phyloP scores from a whole-genome alignment of 1,140 invertebrate genomes.

The Gryon sp. region DNA sequence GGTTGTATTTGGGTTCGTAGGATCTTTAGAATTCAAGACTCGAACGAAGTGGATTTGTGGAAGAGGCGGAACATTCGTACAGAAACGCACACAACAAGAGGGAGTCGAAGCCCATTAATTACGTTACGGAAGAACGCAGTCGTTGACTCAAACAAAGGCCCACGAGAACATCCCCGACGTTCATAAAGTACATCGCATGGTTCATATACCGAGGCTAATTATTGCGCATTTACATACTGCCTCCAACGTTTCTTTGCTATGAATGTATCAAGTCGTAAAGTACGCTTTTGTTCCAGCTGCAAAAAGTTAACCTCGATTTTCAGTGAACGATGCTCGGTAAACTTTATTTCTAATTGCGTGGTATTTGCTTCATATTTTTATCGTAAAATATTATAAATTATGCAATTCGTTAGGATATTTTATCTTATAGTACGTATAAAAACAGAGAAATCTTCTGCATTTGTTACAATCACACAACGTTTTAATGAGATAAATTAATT shows the following conservation, averaged over 20 bases:
- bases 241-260: conserved; percentile 41
- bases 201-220: conserved; percentile 76
- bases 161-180: conserved; percentile 59
- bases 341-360: background rate
- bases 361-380: too few relatives aligned
- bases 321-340: conserved; percentile 11
- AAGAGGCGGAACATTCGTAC: conserved; percentile 60
- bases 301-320: conserved; percentile 53
- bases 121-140: conserved; percentile 78
- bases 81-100: conserved; percentile 42
- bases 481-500: too few relatives aligned
- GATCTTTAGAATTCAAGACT: conserved; percentile 63
- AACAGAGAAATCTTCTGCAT: too few relatives aligned
- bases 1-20: too few relatives aligned
- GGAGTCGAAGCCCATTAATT: conserved; percentile 76
- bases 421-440: too few relatives aligned
- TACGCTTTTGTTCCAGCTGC: conserved; percentile 30
- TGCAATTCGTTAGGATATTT: too few relatives aligned
- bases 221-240: conserved; percentile 72
- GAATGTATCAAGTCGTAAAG: conserved; percentile 54
- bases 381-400: too few relatives aligned
- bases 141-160: conserved; percentile 77
- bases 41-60: conserved; percentile 64
- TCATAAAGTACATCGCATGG: conserved; percentile 68
- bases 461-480: too few relatives aligned